These are phyloP conservation scores for Mythimna loreyi DNA, from an alignment of 2,888 invertebrate species.

Conservation along the genomic window DNA sequence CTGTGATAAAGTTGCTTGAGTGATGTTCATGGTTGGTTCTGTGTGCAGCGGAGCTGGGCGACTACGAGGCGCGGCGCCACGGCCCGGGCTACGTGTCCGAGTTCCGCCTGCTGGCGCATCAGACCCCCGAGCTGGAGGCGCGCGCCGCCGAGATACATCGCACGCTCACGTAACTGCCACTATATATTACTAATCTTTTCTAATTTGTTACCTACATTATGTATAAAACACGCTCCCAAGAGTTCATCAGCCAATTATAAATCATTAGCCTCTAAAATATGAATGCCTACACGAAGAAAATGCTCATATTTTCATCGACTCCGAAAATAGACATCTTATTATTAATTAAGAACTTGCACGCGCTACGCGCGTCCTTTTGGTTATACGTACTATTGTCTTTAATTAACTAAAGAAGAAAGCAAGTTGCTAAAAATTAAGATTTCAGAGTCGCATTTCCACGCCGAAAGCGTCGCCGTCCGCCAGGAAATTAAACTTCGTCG, in stretches of 20 bases:
- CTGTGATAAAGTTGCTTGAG: conserved; percentile 57
- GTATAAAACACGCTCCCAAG: conserved; percentile 5
- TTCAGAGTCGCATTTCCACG: conserved; percentile 81
- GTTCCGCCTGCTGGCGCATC: conserved; percentile 97
- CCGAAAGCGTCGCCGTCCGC: conserved; percentile 76
- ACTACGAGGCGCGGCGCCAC: conserved; percentile 97
- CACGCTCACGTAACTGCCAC: conserved; percentile 94
- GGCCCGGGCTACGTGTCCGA: conserved; percentile 98
- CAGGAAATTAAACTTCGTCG: conserved; percentile 87
- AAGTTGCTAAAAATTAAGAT: conserved; percentile 80
- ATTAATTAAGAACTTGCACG: conserved; percentile 50
- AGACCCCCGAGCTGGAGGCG: conserved; percentile 97
- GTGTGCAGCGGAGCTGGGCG: conserved; percentile 97
- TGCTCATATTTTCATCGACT: conserved; percentile 21
- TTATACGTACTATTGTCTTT: conserved; percentile 50
- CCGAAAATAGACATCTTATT: conserved; percentile 42
- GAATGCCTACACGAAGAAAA: not conserved
- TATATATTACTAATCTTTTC: not conserved
- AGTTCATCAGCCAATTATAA: conserved; percentile 16
- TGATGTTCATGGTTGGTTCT: conserved; percentile 34
- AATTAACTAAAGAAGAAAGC: conserved; percentile 70
- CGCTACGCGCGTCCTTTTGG: conserved; percentile 35
- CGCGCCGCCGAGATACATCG: conserved; percentile 97
- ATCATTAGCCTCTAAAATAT: conserved; percentile 23
- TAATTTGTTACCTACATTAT: not conserved